Percentiles rank a stretch among this genome's conserved stretches.
phyloP scores from a whole-genome alignment of 1,140 invertebrate species.

The Drosophila sproati region DNA sequence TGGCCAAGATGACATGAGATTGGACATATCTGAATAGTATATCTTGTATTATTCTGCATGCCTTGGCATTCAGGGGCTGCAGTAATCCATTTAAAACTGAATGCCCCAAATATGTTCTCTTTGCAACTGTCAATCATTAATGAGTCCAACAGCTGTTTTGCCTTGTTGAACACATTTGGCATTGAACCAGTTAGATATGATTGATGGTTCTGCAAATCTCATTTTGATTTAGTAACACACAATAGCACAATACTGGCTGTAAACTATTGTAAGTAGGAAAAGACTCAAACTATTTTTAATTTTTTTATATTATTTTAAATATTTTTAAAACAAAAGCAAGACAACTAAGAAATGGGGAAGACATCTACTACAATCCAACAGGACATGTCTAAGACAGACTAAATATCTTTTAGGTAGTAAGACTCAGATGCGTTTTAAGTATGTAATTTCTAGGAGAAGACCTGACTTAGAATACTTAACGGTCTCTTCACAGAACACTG shows the following conservation, averaged over 20 bases:
- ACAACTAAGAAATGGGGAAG: no score
- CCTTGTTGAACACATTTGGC: neutral
- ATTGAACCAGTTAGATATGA: constrained; percentile 21
- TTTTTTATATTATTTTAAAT: no score
- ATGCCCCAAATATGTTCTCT: constrained; percentile 20
- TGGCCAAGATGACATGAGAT: constrained; percentile 25
- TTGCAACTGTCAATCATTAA: constrained; percentile 60
- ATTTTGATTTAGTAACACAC: neutral
- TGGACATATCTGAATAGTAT: constrained; percentile 7
- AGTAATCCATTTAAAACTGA: constrained; percentile 25
- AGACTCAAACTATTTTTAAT: no score
- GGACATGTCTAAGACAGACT: no score
- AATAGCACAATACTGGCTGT: neutral
- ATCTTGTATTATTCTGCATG: constrained; percentile 10
- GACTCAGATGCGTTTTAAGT: no score
- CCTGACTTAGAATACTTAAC: no score
- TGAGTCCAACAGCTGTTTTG: neutral
- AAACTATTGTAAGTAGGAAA: no score
- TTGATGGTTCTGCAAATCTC: constrained; percentile 2
- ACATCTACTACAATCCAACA: no score
- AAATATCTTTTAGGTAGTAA: no score
- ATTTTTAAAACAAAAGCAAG: no score
- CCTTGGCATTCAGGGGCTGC: neutral
- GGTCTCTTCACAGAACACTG: no score
- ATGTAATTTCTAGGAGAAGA: no score